Conservation (phyloP, 2,888 invertebrate species). For the Desoria tigrina region DNA sequence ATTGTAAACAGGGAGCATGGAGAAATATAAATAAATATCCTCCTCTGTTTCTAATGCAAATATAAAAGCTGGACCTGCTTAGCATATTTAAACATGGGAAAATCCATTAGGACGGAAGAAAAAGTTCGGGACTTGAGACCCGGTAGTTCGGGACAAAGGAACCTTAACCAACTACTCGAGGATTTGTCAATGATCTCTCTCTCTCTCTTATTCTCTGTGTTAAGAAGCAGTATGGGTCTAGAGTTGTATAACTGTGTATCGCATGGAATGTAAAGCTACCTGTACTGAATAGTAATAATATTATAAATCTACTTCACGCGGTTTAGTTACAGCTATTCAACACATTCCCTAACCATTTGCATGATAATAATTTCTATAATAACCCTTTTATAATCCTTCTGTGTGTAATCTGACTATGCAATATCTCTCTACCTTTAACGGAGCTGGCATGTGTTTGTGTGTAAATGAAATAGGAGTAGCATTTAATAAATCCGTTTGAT, state of each 20-base stretch:
- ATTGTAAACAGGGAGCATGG: not conserved
- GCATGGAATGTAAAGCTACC: not conserved
- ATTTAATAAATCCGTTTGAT: too few species aligned
- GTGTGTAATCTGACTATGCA: not conserved
- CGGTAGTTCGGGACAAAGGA: not conserved
- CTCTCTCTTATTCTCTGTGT: too few species aligned
- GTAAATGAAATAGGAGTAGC: too few species aligned
- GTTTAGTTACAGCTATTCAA: conserved; percentile 45
- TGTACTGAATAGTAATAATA: not conserved
- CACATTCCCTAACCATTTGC: conserved; percentile 45
- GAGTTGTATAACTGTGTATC: not conserved
- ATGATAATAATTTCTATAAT: conserved; percentile 32
- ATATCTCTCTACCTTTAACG: not conserved
- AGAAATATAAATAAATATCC: too few species aligned
- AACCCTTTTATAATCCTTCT: conserved; percentile 4
- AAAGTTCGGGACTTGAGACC: not conserved
- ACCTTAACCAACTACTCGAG: conserved; percentile 16
- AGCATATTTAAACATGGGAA: conserved; percentile 35
- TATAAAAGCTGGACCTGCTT: conserved; percentile 11
- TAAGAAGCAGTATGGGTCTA: too few species aligned
- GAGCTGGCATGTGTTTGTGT: too few species aligned
- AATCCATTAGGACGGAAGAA: conserved; percentile 8
- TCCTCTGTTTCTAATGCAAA: too few species aligned
- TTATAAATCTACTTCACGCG: conserved; percentile 43
- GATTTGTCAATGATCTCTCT: conserved; percentile 20